phyloP scores from a whole-genome alignment of 2,888 invertebrate species.

The Mamestra brassicae region DNA sequence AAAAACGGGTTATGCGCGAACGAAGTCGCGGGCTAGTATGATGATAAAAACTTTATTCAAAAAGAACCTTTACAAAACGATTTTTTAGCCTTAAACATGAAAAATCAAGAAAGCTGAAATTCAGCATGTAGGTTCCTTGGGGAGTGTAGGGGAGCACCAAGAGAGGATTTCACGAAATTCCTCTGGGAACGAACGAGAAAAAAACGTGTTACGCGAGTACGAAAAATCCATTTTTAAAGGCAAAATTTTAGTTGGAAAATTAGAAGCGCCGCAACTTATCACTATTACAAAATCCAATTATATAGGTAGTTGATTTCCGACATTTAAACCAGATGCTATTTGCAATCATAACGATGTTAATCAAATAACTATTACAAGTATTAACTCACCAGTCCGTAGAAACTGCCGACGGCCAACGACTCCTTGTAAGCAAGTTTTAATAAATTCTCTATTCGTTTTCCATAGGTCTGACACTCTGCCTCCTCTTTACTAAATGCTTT shows the following conservation, averaged over 20 bases:
- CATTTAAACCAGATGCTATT: conserved; percentile 1
- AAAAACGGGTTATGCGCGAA: too few species aligned
- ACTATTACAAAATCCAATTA: neutral
- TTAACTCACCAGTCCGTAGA: conserved; percentile 96
- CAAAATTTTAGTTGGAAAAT: neutral
- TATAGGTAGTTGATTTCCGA: neutral
- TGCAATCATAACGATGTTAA: neutral
- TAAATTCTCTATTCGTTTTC: conserved; percentile 92
- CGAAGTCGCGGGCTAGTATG: too few species aligned
- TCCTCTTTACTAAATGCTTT: conserved; percentile 97
- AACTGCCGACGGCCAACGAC: conserved; percentile 96
- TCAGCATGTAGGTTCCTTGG: too few species aligned
- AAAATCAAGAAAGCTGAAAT: too few species aligned
- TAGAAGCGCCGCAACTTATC: neutral
- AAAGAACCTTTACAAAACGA: too few species aligned
- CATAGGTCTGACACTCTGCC: conserved; percentile 94
- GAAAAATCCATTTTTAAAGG: neutral
- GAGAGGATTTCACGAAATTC: too few species aligned
- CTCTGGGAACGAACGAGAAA: too few species aligned
- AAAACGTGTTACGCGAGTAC: too few species aligned
- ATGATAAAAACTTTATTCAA: too few species aligned
- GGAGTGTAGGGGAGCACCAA: too few species aligned
- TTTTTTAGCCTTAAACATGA: too few species aligned
- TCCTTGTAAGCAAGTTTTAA: conserved; percentile 96
- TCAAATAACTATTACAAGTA: neutral